Conservation (phyloP, 2,888 invertebrate species). For the Linyphia triangularis region DNA sequence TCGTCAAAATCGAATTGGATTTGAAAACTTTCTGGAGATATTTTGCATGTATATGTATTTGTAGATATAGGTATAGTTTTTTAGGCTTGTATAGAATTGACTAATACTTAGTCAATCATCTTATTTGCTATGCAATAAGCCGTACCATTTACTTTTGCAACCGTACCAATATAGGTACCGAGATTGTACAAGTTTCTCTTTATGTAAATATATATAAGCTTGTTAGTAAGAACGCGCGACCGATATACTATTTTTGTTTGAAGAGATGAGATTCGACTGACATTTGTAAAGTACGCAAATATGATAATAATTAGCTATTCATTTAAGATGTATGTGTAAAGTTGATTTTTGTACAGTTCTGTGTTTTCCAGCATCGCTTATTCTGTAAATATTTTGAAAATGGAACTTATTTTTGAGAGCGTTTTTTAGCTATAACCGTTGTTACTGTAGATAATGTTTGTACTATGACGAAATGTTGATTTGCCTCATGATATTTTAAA, state of each 20-base stretch:
- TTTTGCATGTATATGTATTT: constrained; percentile 37
- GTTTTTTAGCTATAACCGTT: constrained; percentile 73
- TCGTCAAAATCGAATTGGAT: no score
- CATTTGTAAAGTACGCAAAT: constrained; percentile 53
- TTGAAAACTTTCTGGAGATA: not conserved
- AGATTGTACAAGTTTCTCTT: constrained; percentile 32
- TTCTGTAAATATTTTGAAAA: constrained; percentile 73
- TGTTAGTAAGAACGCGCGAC: not conserved
- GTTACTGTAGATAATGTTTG: constrained; percentile 72
- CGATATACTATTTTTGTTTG: constrained; percentile 48
- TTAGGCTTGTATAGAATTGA: constrained; percentile 30
- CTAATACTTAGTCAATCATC: constrained; percentile 46
- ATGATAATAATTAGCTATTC: constrained; percentile 51
- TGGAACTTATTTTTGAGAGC: constrained; percentile 73
- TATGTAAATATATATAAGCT: constrained; percentile 54
- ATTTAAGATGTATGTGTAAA: constrained; percentile 65
- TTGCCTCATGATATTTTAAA: constrained; percentile 72
- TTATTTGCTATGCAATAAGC: constrained; percentile 67
- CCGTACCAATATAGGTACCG: constrained; percentile 59
- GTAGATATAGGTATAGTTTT: constrained; percentile 44
- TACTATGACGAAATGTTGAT: constrained; percentile 70
- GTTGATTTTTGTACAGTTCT: constrained; percentile 71
- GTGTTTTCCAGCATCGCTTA: constrained; percentile 70
- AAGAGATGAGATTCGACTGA: not conserved
- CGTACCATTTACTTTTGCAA: constrained; percentile 61